Percentiles rank a stretch among this genome's conserved stretches.
These are phyloP conservation scores for Hydrolagus affinis DNA, from an alignment of 2,113 vertebrate species.

Conservation along the genomic window DNA sequence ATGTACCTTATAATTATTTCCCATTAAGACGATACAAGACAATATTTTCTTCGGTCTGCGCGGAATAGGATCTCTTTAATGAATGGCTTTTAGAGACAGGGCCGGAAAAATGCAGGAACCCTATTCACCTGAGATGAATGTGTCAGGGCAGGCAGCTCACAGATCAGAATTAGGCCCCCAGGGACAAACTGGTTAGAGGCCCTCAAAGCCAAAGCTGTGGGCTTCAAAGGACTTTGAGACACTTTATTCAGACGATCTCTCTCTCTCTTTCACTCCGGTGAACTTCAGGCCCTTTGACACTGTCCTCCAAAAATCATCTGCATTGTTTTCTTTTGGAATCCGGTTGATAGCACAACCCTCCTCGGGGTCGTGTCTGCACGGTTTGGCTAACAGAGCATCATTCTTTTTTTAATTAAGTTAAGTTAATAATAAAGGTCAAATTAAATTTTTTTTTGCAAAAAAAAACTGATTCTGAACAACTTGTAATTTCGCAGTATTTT, in stretches of 20 bases:
- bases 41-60: conserved; percentile 28
- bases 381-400: background rate
- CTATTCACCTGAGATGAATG: conserved; percentile 26
- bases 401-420: background rate
- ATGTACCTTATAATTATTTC: conserved; percentile 32
- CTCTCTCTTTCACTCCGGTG: background rate
- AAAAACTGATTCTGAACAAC: too few species aligned
- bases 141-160: conserved; percentile 22
- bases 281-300: conserved; percentile 14
- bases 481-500: too few species aligned
- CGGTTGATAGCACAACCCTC: background rate
- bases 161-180: conserved; percentile 26
- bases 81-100: conserved; percentile 26
- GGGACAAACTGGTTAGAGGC: conserved; percentile 31
- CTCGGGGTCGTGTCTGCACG: background rate
- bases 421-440: too few species aligned
- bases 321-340: background rate
- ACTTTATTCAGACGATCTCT: conserved; percentile 20
- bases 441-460: too few species aligned
- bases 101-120: conserved; percentile 23
- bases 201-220: conserved; percentile 12
- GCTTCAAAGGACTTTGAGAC: conserved; percentile 21
- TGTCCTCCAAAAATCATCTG: background rate
- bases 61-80: conserved; percentile 30
- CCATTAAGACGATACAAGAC: conserved; percentile 31